Evolutionary conservation across 1,140 invertebrate species (phyloP), one percentile per base, ranked within the genome.

Genomic region (Ceratina calcarata): DNA sequence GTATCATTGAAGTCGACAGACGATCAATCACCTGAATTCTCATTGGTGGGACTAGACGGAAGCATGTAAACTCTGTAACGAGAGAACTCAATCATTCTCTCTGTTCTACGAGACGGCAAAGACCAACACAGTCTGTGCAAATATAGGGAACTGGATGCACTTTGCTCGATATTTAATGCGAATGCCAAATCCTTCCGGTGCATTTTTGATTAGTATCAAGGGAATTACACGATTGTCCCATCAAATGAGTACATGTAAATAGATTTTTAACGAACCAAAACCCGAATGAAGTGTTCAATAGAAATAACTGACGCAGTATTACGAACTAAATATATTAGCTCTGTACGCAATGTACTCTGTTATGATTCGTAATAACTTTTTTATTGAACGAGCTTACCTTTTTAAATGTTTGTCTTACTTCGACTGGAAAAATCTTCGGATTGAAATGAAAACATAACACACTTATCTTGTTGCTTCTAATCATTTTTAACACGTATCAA

Each of bases 51-150:
- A 73, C 20, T 24, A 20, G 3, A 32, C 49, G 13, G 65, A 58
- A 16, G 10, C 32, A 75, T 78, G 89, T 87, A 88, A 87, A 88
- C 83, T 85, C 79, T 80, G 77, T 84, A 87, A 84, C 69, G 58
- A 74, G 61, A 81, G 27, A 80, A 85, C 85, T 90, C 86, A 88
- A 89, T 89, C 82, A 89, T 90, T 90, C 89, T 83, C 86, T 90
- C 85, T 90, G 87, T 87, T 81, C 83, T 84, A 70, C 57, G 72
- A 71, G 12, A 83, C 76, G 75, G 82, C 79, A 86, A 88, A 82
- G 70, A 53, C 81, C 81, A 85, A 88, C 83, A 87, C 75, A 65
- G 79, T 82, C 80, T 80, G 67, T 77, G 82, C 69, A 89, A 87
- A 90, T 78, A 83, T 22, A 76, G 75, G 72, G 79, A 58, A 85